Evolutionary conservation across 2,113 vertebrate genomes (phyloP), one percentile per base, ranked within the genome.

Genomic region (Vireo altiloquus): DNA sequence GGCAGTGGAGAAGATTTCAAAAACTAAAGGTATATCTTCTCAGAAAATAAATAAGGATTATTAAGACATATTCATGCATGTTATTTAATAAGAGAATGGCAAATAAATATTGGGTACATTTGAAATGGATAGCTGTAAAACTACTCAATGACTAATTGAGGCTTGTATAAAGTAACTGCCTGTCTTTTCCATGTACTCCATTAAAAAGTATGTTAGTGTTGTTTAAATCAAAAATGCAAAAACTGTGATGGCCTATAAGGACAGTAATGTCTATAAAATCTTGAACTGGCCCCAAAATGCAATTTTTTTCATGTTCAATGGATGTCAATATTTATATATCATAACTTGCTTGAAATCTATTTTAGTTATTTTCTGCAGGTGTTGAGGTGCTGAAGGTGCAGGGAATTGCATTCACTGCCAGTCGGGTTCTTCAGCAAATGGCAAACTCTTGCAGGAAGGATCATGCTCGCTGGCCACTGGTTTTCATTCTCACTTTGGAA

Each of bases 341-440:
- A 50, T 91, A 90, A 89, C 50, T 75, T 83, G 25, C 30, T 78
- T 92, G 37, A 64, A 68, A 87, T 90, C 21, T 94, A 11, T 86
- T 92, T 57, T 70, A 92, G 88, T 57, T 84, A 2, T 92, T 93
- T 96, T 86, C 80, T 93, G 56, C 90, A 94, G 93, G 60, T 93
- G 33, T 64, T 87, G 53, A 72, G 61, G 76, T 92, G 89, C 63
- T 77, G 87, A 84, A 64, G 5, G 2, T 89, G 53, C 69, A 79
- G 80, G 82, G 92, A 90, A 64, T 93, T 30, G 6, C 0, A 0
- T 81, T 78, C 44, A 68, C n/a, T 92, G 44, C 25, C 31, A 60
- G 39, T 52, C 0, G 2, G 30, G 64, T 28, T 83, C 90, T 93
- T 84, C 87, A 82, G 66, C 82, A 80, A 86, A 57, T 46, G 39